These are phyloP conservation scores for Drosophila imparisetae DNA, from an alignment of 2,888 invertebrate genomes.

Conservation along the genomic window DNA sequence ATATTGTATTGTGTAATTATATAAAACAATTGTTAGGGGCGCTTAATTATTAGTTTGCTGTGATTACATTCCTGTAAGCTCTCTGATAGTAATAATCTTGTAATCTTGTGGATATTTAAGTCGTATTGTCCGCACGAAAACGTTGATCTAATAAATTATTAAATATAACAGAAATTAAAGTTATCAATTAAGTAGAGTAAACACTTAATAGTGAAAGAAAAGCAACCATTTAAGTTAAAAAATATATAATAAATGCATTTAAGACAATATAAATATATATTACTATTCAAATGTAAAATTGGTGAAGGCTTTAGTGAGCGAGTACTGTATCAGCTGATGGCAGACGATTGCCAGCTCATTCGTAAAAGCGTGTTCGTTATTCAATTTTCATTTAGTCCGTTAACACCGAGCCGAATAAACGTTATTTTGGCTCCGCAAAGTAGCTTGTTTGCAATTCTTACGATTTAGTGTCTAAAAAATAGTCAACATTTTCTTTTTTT, in stretches of 20 bases:
- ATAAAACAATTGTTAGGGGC: neutral
- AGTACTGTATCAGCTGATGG: slow-evolving; percentile 46
- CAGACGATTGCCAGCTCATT: slow-evolving; percentile 12
- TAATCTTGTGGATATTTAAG: neutral
- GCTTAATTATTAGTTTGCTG: neutral
- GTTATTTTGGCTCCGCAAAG: slow-evolving; percentile 23
- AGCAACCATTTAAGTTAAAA: neutral
- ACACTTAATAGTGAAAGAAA: neutral
- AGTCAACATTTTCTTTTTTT: slow-evolving; percentile 1
- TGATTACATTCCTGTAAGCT: neutral
- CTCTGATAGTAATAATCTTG: neutral
- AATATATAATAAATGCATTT: neutral
- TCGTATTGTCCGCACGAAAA: neutral
- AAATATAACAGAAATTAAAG: neutral
- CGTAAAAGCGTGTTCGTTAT: slow-evolving; percentile 22
- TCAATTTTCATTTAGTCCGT: slow-evolving; percentile 59
- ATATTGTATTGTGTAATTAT: neutral
- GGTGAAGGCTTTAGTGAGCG: neutral
- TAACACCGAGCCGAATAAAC: slow-evolving; percentile 46
- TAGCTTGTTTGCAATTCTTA: neutral
- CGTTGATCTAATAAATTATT: neutral
- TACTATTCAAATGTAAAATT: neutral
- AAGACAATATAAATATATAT: neutral
- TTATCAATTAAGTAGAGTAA: neutral
- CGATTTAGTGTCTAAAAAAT: slow-evolving; percentile 2